A percentile compares a stretch with the other conserved stretches of the same genome.
phyloP scores from a whole-genome alignment of 2,888 invertebrate species.

The Microplitis manilae region DNA sequence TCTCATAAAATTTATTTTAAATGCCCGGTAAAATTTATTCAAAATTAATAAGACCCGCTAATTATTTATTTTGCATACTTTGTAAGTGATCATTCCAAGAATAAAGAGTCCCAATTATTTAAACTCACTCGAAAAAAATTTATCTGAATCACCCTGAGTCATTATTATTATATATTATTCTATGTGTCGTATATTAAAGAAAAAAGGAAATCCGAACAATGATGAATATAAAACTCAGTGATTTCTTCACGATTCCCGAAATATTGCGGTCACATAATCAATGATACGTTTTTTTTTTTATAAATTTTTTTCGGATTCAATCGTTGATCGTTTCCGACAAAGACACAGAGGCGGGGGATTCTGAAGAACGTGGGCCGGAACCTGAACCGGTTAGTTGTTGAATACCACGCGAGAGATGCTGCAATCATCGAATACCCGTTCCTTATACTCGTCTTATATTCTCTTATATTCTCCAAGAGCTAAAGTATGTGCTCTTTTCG shows the following conservation, averaged over 20 bases:
- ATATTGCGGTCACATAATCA: conserved; percentile 30
- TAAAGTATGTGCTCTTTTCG: conserved; percentile 32
- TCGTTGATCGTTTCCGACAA: conserved; percentile 39
- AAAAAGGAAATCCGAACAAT: neutral
- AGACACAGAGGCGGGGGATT: conserved; percentile 33
- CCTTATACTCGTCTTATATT: neutral
- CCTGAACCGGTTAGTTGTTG: conserved; percentile 38
- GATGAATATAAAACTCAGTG: neutral
- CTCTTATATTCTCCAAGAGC: conserved; percentile 8
- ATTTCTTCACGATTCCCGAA: conserved; percentile 19
- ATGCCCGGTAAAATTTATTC: neutral
- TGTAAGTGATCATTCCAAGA: neutral
- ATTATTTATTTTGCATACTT: neutral
- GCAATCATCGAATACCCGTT: conserved; percentile 37
- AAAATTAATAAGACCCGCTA: neutral
- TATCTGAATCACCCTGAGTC: neutral
- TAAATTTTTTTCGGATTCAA: conserved; percentile 14
- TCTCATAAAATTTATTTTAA: neutral
- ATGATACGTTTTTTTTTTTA: conserved; percentile 3
- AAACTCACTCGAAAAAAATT: neutral
- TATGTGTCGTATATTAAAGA: neutral
- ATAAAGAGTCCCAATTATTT: neutral
- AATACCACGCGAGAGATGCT: conserved; percentile 32
- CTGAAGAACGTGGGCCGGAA: conserved; percentile 34
- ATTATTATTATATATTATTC: neutral